Base-by-base conservation (phyloP, 2,797 vertebrate species). In the Spondyliosoma cantharus region DNA sequence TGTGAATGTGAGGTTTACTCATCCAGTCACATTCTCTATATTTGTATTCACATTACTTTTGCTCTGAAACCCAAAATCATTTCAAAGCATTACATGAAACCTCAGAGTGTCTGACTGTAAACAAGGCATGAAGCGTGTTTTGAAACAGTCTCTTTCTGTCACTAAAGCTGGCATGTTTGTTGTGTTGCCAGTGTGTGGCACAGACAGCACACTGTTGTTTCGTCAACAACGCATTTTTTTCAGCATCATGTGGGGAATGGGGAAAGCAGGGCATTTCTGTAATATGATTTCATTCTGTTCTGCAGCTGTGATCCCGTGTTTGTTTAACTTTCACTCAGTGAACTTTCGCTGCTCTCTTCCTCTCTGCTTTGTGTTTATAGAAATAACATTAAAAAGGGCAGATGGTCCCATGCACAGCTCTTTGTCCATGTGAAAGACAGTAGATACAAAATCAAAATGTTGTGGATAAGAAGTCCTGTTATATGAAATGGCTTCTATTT, bases 301-400 rank as follows among this genome's bases (percentile, higher is more conserved):
- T 79, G 83, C 85, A 83, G 72, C 81, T 77, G 72, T n/a, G 67
- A 71, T 77, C 69, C 22, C 1, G 9, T 69, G 72, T 81, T 74
- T 82, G 71, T 61, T 80, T 37, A 65, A 20, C 19, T 70, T 43
- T 74, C 22, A 71, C 29, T 82, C 74, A 81, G 11, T 73, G 54
- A 81, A 64, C 69, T 46, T 71, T 71, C 1, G 2, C n/a, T 25
- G 42, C 37, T 65, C 42, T 59, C 49, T 68, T 68, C 52, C 66
- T 42, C 59, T 68, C 59, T 29, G 37, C 65, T 71, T 72, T 64
- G 22, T 80, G 68, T 80, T 73, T 66, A 32, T 53, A 22, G 50
- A 67, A 75, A 59, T 62, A 29, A 66, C 70, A 52, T 50, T 11
- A 70, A 59, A 59, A 63, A 65, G 15, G 68, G 17, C 61, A 86